Evolutionary conservation across 2,888 invertebrate genomes (phyloP).

Genomic region (Dryococelus australis): DNA sequence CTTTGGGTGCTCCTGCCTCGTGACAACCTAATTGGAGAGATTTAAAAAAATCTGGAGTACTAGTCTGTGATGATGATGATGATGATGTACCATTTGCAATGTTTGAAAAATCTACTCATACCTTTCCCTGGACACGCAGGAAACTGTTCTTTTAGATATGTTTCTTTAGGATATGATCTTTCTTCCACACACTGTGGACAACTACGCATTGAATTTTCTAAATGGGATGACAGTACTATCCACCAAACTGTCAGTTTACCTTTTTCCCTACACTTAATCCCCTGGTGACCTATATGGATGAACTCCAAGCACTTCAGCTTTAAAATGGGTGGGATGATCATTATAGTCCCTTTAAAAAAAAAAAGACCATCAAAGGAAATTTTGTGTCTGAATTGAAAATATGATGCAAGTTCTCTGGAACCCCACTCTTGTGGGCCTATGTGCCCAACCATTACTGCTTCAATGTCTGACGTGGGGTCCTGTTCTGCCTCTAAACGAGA

Average conservation of each 20-base stretch:
- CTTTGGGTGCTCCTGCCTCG: no score
- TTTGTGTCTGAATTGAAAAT: background rate
- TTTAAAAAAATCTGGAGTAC: no score
- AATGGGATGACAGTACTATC: background rate
- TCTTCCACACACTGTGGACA: background rate
- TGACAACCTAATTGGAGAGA: no score
- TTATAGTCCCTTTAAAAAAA: background rate
- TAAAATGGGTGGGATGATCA: background rate
- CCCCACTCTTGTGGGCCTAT: background rate
- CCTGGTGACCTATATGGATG: background rate
- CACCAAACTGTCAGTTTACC: background rate
- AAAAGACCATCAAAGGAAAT: background rate
- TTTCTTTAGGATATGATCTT: background rate
- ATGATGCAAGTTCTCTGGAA: background rate
- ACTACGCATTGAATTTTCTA: background rate
- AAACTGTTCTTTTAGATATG: no score
- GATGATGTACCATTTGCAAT: no score
- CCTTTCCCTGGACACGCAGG: no score
- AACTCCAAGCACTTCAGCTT: background rate
- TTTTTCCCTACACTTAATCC: background rate
- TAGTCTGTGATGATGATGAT: no score
- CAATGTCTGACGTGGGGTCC: no score
- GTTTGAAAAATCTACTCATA: background rate
- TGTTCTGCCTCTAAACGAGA: no score
- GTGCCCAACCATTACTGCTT: background rate